Evolutionary conservation across 2,797 vertebrate species (phyloP), one percentile per base, ranked within the genome.

Genomic region (Microctenopoma steveboyesi): DNA sequence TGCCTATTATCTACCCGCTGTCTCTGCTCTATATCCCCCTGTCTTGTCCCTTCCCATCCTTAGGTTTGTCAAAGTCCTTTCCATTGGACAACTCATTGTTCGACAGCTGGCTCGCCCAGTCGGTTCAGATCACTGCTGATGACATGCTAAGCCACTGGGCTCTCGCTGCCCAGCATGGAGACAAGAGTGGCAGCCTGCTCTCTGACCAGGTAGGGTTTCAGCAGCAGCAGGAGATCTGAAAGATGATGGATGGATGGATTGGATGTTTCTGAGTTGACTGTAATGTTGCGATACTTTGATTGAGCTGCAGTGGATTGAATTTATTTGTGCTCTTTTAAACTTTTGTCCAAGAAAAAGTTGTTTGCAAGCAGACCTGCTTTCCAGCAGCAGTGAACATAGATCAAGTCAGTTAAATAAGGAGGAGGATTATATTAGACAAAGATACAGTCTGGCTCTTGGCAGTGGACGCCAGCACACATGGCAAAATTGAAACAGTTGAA

Each of bases 101-200:
- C 79, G 97, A 98, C 91, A 98, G 96, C 93, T 98, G 97, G 97
- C 88, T 98, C 79, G 96, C 97, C 0, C 96, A 97, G 87, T 97
- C 97, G 0, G 96, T 99, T 58, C 96, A 98, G 92, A 98, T 98
- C 92, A 97, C 96, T 0, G 95, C 97, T 0, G 97, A 98, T 55
- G 96, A 97, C 92, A 95, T 98, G 96, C 95, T 97, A 93, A 96
- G 95, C 18, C 95, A 96, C 81, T 99, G 97, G 97, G 94, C 97
- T 16, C 92, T 99, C 62, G 96, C 94, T 61, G 93, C 94, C 0
- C 94, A 95, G 72, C 95, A 95, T 74, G 93, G 94, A 50, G 95
- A 96, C 88, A 93, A 94, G 61, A 93, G 94, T 0, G 93, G 94
- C 0, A 96, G 95, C 72, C 93, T 96, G 76, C 96, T 98, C 51